Conservation (phyloP, 2,797 vertebrate species). For the Lateolabrax maculatus region DNA sequence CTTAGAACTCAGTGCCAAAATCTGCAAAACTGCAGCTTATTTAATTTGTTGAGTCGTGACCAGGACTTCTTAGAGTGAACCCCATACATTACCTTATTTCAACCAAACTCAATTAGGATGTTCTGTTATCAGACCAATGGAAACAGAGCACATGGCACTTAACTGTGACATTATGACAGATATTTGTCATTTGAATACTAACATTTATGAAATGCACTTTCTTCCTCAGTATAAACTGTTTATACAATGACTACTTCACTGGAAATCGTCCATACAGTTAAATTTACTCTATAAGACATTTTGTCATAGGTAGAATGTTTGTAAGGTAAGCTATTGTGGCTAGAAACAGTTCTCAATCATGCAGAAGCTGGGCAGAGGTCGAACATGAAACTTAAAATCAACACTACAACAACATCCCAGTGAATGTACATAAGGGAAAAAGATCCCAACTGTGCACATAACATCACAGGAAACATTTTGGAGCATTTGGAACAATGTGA, state of each 20-base stretch:
- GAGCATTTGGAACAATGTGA: too few species aligned
- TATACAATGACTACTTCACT: neutral
- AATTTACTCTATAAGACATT: neutral
- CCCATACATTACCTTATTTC: neutral
- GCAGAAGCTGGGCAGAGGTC: too few species aligned
- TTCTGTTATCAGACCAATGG: neutral
- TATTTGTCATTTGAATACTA: neutral
- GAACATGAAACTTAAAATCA: too few species aligned
- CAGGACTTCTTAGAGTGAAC: too few species aligned
- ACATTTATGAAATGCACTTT: too few species aligned
- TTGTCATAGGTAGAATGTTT: neutral
- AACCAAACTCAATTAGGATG: neutral
- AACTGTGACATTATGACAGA: neutral
- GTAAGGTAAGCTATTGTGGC: neutral
- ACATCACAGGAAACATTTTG: too few species aligned
- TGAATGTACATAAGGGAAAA: too few species aligned
- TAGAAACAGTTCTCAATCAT: neutral
- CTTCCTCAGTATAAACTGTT: neutral
- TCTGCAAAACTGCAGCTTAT: neutral
- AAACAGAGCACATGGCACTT: neutral
- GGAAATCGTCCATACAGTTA: neutral
- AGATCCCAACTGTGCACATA: too few species aligned
- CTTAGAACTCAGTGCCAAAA: too few species aligned
- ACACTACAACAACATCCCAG: too few species aligned
- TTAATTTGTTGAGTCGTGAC: too few species aligned